Base-by-base conservation (phyloP, 2,888 invertebrate genomes). In the Hyalella azteca region DNA sequence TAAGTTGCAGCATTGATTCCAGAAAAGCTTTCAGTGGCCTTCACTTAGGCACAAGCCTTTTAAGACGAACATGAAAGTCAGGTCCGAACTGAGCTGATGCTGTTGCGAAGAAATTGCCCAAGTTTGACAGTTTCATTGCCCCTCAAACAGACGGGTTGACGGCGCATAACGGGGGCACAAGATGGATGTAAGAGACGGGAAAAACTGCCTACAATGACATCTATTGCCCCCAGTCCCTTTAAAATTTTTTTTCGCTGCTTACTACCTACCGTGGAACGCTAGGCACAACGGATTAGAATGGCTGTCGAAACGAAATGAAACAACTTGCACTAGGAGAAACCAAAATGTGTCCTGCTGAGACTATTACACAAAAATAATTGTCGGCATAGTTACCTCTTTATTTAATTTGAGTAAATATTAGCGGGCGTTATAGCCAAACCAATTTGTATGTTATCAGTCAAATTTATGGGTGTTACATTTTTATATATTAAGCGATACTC, bases 91-190 rank as follows among this genome's bases (percentile, higher is more conserved):
- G 3, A 7, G 66, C 66, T 66, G 66, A 66, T 66, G 66, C 66
- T 66, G 66, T 66, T 36, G 66, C 66, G 66, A 66, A 66, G 66
- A 66, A 66, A 66, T 66, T 66, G 66, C 66, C 66, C 66, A 66
- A 66, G 66, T 66, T 66, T 66, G 66, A 66, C 66, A 66, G 66
- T 66, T 66, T 66, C 66, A 66, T 66, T 66, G 66, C 66, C 66
- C 66, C 66, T 66, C 66, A 66, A 66, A 66, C 66, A 66, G 66
- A 66, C 66, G 66, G 66, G 36, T 66, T 66, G 66, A 29, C 66
- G 66, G 66, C 15, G 66, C 66, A 66, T 66, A 66, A 66, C 66
- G 15, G 32, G 66, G 29, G 36, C 36, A 9, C 39, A 66, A 66
- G 66, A 66, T 36, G 66, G 66, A 66, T 66, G 29, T 32, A 19